A percentile compares a stretch with the other conserved stretches of the same genome.
These are phyloP conservation scores for Limosa lapponica DNA, from an alignment of 2,797 vertebrate genomes.

Conservation along the genomic window DNA sequence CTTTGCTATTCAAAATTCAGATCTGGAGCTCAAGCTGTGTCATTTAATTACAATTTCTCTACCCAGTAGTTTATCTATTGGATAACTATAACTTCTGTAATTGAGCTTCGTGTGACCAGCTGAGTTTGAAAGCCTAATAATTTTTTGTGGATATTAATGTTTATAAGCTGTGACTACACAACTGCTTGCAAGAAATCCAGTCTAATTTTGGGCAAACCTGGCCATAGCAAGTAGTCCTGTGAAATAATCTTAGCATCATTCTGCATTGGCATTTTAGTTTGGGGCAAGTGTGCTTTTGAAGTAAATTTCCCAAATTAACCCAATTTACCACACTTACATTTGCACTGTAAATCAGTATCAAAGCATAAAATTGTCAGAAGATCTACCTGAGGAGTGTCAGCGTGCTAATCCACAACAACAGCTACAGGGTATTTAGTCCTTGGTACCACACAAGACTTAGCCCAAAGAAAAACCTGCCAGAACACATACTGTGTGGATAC, in stretches of 20 bases:
- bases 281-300: background rate
- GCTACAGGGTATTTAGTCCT: background rate
- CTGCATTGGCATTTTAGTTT: background rate
- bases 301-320: background rate
- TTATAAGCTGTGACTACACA: background rate
- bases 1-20: background rate
- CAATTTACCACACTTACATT: background rate
- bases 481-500: accelerated
- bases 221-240: background rate
- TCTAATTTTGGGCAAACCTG: background rate
- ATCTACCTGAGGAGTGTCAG: background rate
- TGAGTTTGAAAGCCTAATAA: background rate
- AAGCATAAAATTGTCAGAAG: background rate
- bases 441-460: background rate
- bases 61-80: background rate
- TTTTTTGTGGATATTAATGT: background rate
- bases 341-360: background rate
- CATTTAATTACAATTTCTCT: background rate
- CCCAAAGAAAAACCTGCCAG: background rate
- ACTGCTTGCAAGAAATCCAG: background rate
- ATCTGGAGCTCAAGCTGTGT: background rate
- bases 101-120: background rate
- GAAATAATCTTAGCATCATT: background rate
- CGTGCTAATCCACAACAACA: background rate
- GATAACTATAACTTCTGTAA: background rate